Evolutionary conservation across 2,113 vertebrate genomes (phyloP).

Genomic region (Sigmodon hispidus): DNA sequence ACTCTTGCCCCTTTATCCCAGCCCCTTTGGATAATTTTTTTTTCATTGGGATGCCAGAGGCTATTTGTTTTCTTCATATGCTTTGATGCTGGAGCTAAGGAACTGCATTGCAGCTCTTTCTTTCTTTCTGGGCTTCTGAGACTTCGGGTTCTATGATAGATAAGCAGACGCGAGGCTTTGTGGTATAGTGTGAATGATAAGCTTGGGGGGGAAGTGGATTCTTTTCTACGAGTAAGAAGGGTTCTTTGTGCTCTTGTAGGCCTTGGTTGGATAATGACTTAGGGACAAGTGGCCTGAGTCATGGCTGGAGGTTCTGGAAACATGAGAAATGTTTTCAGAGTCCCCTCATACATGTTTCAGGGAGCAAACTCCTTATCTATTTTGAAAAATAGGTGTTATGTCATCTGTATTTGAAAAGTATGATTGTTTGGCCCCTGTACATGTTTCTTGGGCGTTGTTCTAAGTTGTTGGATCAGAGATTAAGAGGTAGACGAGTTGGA

Average conservation of each 20-base stretch:
- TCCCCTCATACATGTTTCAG: slow-evolving; percentile 35
- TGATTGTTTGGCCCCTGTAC: not conserved
- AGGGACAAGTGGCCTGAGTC: not conserved
- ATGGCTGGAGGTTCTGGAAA: not conserved
- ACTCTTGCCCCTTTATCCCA: not conserved
- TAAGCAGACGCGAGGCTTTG: not conserved
- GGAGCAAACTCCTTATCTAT: not conserved
- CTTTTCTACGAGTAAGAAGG: not conserved
- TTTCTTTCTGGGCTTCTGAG: not conserved
- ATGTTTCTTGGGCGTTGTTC: not conserved
- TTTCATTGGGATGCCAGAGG: not conserved
- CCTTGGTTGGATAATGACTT: slow-evolving; percentile 2
- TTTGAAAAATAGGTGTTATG: slow-evolving; percentile 24
- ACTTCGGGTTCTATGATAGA: not conserved
- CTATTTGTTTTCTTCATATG: not conserved
- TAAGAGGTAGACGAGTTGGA: not conserved
- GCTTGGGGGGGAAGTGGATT: slow-evolving; percentile 3
- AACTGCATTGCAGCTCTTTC: not conserved
- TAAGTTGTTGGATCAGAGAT: not conserved
- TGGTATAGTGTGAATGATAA: not conserved
- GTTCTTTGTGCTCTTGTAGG: not conserved
- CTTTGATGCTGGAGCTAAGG: not conserved
- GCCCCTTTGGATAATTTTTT: not conserved
- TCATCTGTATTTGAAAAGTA: not conserved
- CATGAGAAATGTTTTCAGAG: slow-evolving; percentile 16